phyloP scores from a whole-genome alignment of 2,797 vertebrate species.

The Gila robusta region DNA sequence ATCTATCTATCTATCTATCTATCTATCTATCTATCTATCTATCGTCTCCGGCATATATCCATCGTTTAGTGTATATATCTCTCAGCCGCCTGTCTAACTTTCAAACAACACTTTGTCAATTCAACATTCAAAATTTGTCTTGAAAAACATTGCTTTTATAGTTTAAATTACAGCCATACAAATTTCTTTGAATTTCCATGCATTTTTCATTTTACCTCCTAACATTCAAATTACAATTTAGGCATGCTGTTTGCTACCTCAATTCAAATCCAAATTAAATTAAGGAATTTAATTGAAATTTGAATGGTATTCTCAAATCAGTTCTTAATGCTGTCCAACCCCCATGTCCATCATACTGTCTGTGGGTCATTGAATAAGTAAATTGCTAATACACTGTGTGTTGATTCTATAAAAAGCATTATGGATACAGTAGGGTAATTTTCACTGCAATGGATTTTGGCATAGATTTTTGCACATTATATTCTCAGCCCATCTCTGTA shows the following conservation, averaged over 20 bases:
- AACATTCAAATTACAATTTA: background rate
- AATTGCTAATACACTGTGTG: background rate
- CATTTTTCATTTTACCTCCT: background rate
- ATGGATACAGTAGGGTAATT: background rate
- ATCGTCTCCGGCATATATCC: background rate
- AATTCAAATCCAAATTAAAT: background rate
- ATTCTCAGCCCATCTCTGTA: slow-evolving; percentile 14
- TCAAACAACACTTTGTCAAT: background rate
- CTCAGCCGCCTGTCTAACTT: background rate
- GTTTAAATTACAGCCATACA: background rate
- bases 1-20: background rate
- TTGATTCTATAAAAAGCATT: slow-evolving; percentile 3
- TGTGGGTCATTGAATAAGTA: background rate
- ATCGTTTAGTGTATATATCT: background rate
- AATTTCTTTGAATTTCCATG: background rate
- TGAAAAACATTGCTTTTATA: background rate
- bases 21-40: background rate
- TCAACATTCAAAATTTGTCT: background rate
- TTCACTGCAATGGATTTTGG: slow-evolving; percentile 14
- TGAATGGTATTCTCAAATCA: background rate
- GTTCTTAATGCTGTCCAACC: background rate
- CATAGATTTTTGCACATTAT: slow-evolving; percentile 28
- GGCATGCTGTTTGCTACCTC: background rate
- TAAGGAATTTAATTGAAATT: background rate
- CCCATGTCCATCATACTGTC: background rate